phyloP scores from a whole-genome alignment of 2,797 vertebrate species.

The Alosa sapidissima region DNA sequence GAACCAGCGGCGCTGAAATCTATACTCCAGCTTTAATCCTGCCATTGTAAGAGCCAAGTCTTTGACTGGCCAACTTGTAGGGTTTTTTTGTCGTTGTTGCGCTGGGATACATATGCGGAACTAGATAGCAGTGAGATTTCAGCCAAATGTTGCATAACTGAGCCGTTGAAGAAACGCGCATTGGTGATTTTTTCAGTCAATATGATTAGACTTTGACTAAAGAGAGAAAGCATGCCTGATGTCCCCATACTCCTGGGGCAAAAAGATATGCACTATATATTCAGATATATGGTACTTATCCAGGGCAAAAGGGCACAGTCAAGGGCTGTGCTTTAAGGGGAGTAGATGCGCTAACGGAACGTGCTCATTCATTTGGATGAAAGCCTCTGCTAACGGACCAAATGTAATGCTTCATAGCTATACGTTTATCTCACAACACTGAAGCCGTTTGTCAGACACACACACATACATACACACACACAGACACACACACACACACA shows the following conservation, averaged over 20 bases:
- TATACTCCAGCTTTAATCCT: background rate
- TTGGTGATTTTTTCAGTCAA: background rate
- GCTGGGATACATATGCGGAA: background rate
- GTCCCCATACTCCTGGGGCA: background rate
- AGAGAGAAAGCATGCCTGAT: background rate
- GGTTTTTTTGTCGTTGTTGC: background rate
- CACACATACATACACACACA: background rate
- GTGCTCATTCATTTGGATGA: constrained; percentile 12
- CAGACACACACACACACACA: background rate
- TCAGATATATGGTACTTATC: background rate
- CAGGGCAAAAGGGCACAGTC: background rate
- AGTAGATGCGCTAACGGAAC: background rate
- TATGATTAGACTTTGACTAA: background rate
- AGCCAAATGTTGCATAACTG: constrained; percentile 11
- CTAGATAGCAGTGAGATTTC: background rate
- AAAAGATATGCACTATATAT: background rate
- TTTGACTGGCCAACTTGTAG: background rate
- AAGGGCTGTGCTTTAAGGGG: background rate
- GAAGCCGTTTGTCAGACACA: background rate
- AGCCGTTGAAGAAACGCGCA: background rate
- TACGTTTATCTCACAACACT: background rate
- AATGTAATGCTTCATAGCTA: background rate
- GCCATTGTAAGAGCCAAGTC: background rate
- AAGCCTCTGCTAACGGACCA: background rate
- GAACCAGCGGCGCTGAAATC: background rate